phyloP scores from a whole-genome alignment of 2,113 vertebrate genomes.

The Pseudonaja textilis region DNA sequence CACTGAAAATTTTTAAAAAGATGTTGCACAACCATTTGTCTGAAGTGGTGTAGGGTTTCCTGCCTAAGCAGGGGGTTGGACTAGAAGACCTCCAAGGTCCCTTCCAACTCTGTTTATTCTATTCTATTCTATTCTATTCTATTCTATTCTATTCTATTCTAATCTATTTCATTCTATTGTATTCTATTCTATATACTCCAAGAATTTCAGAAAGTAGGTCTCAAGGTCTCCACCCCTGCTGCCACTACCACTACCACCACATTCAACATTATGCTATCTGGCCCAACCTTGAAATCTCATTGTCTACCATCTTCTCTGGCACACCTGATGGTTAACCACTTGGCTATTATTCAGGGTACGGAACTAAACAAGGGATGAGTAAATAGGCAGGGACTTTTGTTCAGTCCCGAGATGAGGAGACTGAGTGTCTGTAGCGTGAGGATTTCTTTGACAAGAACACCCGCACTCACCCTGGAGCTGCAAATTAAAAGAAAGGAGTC shows the following conservation, averaged over 20 bases:
- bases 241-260: no score
- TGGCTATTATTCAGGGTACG: slow-evolving; percentile 30
- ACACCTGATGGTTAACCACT: slow-evolving; percentile 14
- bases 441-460: slow-evolving; percentile 38
- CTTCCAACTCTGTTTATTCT: no score
- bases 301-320: slow-evolving; percentile 44
- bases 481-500: slow-evolving; percentile 54
- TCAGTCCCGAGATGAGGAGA: slow-evolving; percentile 47
- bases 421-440: slow-evolving; percentile 30
- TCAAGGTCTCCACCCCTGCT: background rate
- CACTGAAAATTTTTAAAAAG: no score
- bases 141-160: no score
- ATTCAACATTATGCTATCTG: background rate
- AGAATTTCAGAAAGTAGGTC: background rate
- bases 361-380: slow-evolving; percentile 37
- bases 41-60: no score
- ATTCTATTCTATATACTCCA: no score
- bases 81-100: no score
- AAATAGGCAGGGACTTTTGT: slow-evolving; percentile 44
- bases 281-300: background rate
- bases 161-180: no score
- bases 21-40: no score
- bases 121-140: no score
- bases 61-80: no score
- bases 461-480: slow-evolving; percentile 19